phyloP scores from a whole-genome alignment of 2,888 invertebrate species.

The Troides oblongomaculatus region DNA sequence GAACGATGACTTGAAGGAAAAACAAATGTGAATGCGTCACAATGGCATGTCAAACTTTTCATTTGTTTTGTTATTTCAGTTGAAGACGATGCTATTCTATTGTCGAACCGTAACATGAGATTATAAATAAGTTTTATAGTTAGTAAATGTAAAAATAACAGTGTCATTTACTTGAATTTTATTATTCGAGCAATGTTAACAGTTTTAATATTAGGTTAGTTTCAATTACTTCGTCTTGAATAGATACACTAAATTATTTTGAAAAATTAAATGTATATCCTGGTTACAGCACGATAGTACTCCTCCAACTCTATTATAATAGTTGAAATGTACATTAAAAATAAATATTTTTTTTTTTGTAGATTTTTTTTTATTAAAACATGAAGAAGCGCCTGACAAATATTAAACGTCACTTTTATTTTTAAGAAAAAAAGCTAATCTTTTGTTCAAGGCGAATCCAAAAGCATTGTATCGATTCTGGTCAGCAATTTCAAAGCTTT shows the following conservation, averaged over 20 bases:
- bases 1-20: constrained; percentile 60
- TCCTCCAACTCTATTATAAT: no score
- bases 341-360: no score
- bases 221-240: no score
- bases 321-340: no score
- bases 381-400: constrained; percentile 18
- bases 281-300: no score
- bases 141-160: neutral
- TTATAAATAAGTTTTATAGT: neutral
- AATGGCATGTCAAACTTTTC: constrained; percentile 27
- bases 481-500: neutral
- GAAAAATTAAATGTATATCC: no score
- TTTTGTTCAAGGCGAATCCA: constrained; percentile 10
- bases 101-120: neutral
- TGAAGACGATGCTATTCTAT: constrained; percentile 23
- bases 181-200: no score
- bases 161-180: no score
- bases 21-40: constrained; percentile 51
- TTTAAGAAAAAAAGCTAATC: constrained; percentile 15
- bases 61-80: constrained; percentile 27
- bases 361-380: neutral
- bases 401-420: neutral
- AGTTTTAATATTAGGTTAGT: no score
- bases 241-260: no score
- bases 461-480: neutral